Conservation (phyloP, 1,140 invertebrate genomes). For the Frieseomelitta varia region DNA sequence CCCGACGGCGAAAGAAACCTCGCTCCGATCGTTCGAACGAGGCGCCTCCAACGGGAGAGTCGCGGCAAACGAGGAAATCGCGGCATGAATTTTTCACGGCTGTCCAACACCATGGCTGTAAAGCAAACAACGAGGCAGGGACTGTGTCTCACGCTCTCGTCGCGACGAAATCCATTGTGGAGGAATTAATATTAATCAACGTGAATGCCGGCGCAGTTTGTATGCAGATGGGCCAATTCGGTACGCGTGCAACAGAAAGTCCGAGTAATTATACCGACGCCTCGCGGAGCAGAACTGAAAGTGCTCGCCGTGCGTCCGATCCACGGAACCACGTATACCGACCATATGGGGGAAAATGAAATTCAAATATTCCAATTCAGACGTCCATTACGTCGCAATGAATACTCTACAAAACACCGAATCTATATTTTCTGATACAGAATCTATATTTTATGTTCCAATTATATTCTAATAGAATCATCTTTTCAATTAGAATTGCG, state of each 20-base stretch:
- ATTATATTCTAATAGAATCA: too few species aligned
- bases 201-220: slow-evolving; percentile 23
- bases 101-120: slow-evolving; percentile 8
- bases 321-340: neutral
- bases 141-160: slow-evolving; percentile 51
- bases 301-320: neutral
- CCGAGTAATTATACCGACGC: slow-evolving; percentile 17
- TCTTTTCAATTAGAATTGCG: too few species aligned
- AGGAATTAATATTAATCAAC: slow-evolving; percentile 53
- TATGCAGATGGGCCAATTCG: slow-evolving; percentile 40
- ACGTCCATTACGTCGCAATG: too few species aligned
- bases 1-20: neutral
- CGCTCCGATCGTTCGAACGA: neutral
- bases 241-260: slow-evolving; percentile 16
- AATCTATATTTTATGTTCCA: neutral
- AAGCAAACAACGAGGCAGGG: slow-evolving; percentile 3
- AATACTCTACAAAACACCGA: too few species aligned
- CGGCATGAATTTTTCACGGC: slow-evolving; percentile 44
- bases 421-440: neutral
- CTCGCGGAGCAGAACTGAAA: slow-evolving; percentile 14
- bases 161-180: slow-evolving; percentile 53
- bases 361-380: neutral
- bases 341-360: neutral
- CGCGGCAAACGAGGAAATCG: slow-evolving; percentile 4
- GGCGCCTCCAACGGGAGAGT: neutral